Evolutionary conservation across 2,113 vertebrate genomes (phyloP), one percentile per base, ranked within the genome.

Genomic region (Varanus salvator): DNA sequence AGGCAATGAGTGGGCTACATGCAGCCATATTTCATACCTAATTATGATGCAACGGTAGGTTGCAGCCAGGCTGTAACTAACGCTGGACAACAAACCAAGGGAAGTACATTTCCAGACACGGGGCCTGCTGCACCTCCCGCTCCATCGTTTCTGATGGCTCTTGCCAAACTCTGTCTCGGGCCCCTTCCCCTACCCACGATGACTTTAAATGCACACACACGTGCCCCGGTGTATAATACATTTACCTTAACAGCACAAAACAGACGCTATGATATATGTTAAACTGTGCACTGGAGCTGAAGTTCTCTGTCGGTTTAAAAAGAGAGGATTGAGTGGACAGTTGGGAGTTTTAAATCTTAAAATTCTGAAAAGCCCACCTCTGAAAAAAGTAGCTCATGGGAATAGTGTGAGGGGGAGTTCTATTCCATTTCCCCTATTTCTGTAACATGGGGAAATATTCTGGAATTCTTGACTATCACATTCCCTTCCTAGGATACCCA

Each of bases 401-500:
- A 21, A 54, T 7, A 12, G 7, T 6, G 31, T 27, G 9, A 23
- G 34, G 9, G 38, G 72, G 29, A 54, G 29, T 64, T 80, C 27
- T 38, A 25, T 14, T 71, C 25, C 48, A 21, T n/a, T 54, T 44
- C 31, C 19, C 75, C 74, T 11, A 31, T 44, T 44, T 44, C 29
- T 0, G 44, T 23, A 44, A 82, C 23, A 44, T 29, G 11, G 31
- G 29, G 1, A 0, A 83, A 14, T 81, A 84, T 94, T 95, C 94
- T 91, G 90, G 91, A 95, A 94, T 93, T 84, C 78, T 76, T 1
- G 0, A 6, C 3, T 93, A 68, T 29, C 87, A 93, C 34, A 3
- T 92, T 87, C 87, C 76, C 9, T 88, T 92, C 91, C 89, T 34
- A 44, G 38, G 38, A 44, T 2, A 44, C 38, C 38, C 38, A 44